Evolutionary conservation across 64 coral and sea anemone genomes (phyloP), one percentile per base, ranked within the genome.

Genomic region (Dendrophyllia cribrosa): DNA sequence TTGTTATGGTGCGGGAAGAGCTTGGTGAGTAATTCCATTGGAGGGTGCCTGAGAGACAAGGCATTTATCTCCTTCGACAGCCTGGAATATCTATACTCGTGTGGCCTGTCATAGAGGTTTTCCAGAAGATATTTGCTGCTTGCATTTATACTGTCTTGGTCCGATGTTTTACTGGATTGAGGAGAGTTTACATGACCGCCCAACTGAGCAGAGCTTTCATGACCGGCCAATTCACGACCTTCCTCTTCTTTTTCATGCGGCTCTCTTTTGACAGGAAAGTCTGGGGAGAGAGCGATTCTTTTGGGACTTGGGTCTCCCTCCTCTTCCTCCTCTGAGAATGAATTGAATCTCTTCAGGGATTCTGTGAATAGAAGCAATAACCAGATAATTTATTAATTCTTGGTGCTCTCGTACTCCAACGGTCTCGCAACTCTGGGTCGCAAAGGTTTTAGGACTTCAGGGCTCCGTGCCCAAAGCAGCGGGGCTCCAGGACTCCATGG

Each of bases 1-100:
- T 43, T 60, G 72, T 62, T 76, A 59, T 92, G 82, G 56, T 78
- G 71, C 17, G 91, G 91, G n/a, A 92, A 92, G 8, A 92, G 83
- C 47, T 92, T 92, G 24, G 50, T 24, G 24, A 92, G 70, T 51
- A 92, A 49, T 15, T 92, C 81, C 73, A 87, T 86, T 15, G 91
- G 82, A 25, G 69, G 70, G 20, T 76, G 87, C 43, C 87, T 47
- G 14, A 58, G 70, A 2, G 85, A 74, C 69, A 71, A 43, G 12
- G 69, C 69, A 43, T 17, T 62, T 82, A 67, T 49, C 21, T 92
- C 79, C 44, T 83, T 64, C 20, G 78, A 74, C 21, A 81, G 19
- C 69, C 78, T 66, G 43, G 80, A 60, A 83, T 83, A 83, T n/a
- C 55, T 74, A 7, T 13, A 65, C 51, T 83, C 51, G 14, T 66